Conservation (phyloP, 2,888 invertebrate species). For the Agapostemon virescens region DNA sequence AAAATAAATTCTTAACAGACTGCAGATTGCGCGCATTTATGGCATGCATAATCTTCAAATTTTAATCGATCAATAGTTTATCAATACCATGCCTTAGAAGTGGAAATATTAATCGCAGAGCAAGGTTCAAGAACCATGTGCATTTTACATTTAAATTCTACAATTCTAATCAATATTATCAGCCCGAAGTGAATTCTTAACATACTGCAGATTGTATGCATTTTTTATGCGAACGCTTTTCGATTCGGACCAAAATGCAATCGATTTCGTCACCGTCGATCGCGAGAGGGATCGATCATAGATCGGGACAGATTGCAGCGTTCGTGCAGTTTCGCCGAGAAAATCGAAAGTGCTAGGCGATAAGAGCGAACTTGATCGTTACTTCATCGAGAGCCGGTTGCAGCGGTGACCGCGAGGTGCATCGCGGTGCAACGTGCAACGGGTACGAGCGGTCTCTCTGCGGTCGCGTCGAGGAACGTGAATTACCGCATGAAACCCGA, state of each 20-base stretch:
- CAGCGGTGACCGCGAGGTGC: constrained; percentile 42
- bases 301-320: not conserved
- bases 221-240: too few species aligned
- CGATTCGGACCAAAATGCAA: not conserved
- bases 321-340: not conserved
- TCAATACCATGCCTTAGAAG: too few species aligned
- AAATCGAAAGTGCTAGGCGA: constrained; percentile 49
- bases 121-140: too few species aligned
- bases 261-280: not conserved
- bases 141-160: too few species aligned
- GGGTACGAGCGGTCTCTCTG: constrained; percentile 40
- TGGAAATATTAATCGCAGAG: too few species aligned
- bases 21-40: too few species aligned
- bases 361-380: constrained; percentile 48
- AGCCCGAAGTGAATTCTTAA: too few species aligned
- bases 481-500: constrained; percentile 56
- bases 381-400: constrained; percentile 30
- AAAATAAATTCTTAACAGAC: too few species aligned
- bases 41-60: too few species aligned
- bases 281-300: not conserved
- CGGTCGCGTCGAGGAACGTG: constrained; percentile 48
- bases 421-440: constrained; percentile 28
- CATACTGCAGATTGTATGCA: too few species aligned
- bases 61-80: too few species aligned
- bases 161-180: too few species aligned